These are phyloP conservation scores for Gymnogyps californianus DNA, from an alignment of 2,113 vertebrate species.

Conservation along the genomic window DNA sequence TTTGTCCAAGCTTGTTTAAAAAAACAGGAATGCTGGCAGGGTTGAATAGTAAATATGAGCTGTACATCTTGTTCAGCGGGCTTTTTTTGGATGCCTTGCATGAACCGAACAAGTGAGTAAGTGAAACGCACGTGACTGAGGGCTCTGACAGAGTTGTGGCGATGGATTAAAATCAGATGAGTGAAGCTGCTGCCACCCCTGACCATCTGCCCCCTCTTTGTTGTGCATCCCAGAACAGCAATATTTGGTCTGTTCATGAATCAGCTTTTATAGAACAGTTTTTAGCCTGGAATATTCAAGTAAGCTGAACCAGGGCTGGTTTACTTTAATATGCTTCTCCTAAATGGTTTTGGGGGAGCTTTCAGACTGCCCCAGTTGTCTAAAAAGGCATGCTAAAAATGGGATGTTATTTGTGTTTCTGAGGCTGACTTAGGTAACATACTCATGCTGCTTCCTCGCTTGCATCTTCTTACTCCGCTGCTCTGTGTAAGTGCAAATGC, in stretches of 20 bases:
- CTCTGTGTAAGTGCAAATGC: not conserved
- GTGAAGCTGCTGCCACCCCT: constrained; percentile 39
- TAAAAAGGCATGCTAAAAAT: not conserved
- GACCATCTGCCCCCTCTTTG: constrained; percentile 50
- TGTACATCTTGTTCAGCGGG: not conserved
- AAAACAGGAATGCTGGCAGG: constrained; percentile 8
- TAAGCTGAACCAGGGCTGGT: not conserved
- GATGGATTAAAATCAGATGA: constrained; percentile 56
- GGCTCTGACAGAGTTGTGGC: constrained; percentile 11
- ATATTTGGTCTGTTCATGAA: constrained; percentile 31
- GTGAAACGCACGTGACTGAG: not conserved
- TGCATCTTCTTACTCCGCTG: not conserved
- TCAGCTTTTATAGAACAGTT: constrained; percentile 1
- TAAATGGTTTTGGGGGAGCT: not conserved
- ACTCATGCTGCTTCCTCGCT: not conserved
- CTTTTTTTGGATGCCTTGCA: constrained; percentile 23
- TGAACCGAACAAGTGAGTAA: not conserved
- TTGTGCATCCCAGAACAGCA: constrained; percentile 19
- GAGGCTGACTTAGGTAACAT: fast-evolving
- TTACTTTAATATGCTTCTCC: not conserved
- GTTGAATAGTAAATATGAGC: constrained; percentile 15
- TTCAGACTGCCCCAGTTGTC: not conserved
- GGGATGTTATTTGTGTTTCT: not conserved
- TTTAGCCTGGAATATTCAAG: constrained; percentile 11
- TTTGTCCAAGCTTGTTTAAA: constrained; percentile 36